phyloP scores from a whole-genome alignment of 2,797 vertebrate species.

The Emydoidea blandingii region DNA sequence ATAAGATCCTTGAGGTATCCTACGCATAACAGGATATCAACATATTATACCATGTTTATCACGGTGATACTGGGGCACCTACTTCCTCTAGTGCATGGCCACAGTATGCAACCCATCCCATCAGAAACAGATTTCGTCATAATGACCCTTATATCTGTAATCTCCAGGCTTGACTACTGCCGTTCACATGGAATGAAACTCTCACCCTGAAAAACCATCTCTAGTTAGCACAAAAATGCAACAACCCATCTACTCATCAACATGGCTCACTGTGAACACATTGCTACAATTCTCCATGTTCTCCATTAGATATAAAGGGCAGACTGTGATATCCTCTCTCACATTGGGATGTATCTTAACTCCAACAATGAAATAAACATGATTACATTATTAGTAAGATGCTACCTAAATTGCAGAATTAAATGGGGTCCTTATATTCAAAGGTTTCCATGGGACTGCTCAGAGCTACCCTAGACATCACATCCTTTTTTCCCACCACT shows the following conservation, averaged over 20 bases:
- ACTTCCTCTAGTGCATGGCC: neutral
- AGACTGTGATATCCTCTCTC: neutral
- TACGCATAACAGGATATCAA: neutral
- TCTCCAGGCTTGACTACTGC: neutral
- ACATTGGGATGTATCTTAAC: neutral
- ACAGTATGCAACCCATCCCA: neutral
- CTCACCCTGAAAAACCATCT: fast-evolving
- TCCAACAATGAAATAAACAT: neutral
- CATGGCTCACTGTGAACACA: neutral
- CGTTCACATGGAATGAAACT: fast-evolving
- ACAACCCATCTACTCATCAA: neutral
- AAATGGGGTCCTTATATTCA: neutral
- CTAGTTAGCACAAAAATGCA: neutral
- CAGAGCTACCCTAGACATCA: neutral
- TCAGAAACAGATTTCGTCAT: neutral
- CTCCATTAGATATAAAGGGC: neutral
- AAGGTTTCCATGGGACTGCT: no score
- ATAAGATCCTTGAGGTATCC: neutral
- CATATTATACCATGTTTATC: neutral
- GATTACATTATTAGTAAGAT: neutral
- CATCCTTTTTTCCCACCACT: no score
- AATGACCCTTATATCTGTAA: neutral
- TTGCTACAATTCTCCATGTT: neutral
- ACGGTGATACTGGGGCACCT: neutral
- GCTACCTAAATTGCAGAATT: neutral